Evolutionary conservation across 1,140 invertebrate genomes (phyloP).

Genomic region (Drosophila nebulosa): DNA sequence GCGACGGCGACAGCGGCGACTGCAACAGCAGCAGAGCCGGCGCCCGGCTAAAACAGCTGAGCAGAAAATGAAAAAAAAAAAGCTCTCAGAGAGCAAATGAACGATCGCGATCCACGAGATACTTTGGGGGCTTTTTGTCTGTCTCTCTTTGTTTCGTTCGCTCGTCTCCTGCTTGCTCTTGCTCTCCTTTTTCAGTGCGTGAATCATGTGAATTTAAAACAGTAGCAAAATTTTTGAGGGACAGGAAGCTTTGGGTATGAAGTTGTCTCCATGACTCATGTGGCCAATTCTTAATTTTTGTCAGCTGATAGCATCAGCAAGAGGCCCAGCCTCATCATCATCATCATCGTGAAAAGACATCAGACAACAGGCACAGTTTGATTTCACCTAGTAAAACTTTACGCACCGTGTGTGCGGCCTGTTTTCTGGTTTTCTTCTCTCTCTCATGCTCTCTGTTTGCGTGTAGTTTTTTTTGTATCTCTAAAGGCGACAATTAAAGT

Average conservation of each 20-base stretch:
- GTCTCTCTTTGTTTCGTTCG: neutral
- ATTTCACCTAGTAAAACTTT: constrained; percentile 49
- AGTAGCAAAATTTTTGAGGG: neutral
- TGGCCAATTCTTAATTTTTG: neutral
- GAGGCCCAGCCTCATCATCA: neutral
- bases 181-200: neutral
- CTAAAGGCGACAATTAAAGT: constrained; percentile 57
- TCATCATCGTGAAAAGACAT: neutral
- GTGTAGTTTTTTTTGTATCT: neutral
- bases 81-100: neutral
- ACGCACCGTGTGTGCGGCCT: constrained; percentile 22
- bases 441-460: neutral
- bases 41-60: neutral
- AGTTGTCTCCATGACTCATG: neutral
- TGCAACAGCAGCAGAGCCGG: neutral
- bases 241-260: neutral
- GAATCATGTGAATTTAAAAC: neutral
- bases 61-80: neutral
- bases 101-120: neutral
- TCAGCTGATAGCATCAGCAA: neutral
- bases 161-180: neutral
- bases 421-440: neutral
- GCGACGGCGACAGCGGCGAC: neutral
- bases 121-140: neutral
- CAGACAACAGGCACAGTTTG: neutral